A percentile compares a stretch with the other conserved stretches of the same genome.
Conservation (phyloP, 2,888 invertebrate genomes). For the Stramonita haemastoma region DNA sequence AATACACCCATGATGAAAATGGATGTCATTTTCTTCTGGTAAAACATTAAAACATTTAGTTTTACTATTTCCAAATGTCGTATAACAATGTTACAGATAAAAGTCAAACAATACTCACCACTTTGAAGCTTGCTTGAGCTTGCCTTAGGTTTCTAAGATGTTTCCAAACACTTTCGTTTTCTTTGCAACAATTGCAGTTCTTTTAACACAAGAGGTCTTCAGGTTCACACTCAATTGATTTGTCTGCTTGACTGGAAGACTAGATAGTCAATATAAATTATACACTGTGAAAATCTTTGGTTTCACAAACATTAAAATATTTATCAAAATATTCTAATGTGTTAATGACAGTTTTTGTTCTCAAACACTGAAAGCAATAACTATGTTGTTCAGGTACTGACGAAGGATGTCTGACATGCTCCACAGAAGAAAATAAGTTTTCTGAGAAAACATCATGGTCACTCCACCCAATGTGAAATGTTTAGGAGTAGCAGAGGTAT, state of each 20-base stretch:
- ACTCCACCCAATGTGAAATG: neutral
- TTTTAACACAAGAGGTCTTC: too few species aligned
- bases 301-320: neutral
- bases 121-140: too few species aligned
- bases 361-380: constrained; percentile 40
- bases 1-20: too few species aligned
- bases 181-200: too few species aligned
- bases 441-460: constrained; percentile 41
- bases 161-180: too few species aligned
- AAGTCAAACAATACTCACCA: too few species aligned
- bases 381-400: constrained; percentile 43
- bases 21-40: too few species aligned
- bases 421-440: constrained; percentile 48
- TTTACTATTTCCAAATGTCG: too few species aligned
- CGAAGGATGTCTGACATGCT: constrained; percentile 51
- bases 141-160: too few species aligned
- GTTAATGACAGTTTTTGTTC: neutral
- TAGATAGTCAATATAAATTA: neutral
- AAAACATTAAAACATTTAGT: too few species aligned
- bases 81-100: too few species aligned
- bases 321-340: neutral
- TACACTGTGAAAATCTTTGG: neutral
- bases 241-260: constrained; percentile 10
- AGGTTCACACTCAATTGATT: neutral
- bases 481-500: constrained; percentile 12